phyloP scores from a whole-genome alignment of 1,140 invertebrate genomes.

The Drosophila nigromelanica region DNA sequence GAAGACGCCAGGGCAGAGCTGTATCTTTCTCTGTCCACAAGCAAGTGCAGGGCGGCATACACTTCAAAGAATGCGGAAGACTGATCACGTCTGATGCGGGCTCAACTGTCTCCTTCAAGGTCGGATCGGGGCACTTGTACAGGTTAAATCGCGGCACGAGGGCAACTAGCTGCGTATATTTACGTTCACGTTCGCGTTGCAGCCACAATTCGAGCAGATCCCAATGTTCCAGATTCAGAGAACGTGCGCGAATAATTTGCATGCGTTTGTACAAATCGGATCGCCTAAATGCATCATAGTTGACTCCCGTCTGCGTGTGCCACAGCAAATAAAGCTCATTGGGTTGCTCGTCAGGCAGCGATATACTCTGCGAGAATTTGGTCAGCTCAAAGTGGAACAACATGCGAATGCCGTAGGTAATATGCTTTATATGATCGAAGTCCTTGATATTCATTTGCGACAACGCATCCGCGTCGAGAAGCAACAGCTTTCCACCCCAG shows the following conservation, averaged over 20 bases:
- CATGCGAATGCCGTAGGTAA: constrained; percentile 63
- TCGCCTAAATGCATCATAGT: constrained; percentile 50
- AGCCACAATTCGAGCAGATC: constrained; percentile 60
- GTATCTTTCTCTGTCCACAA: constrained; percentile 45
- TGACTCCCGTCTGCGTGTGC: constrained; percentile 61
- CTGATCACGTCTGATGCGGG: fast-evolving
- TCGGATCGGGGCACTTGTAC: constrained; percentile 23
- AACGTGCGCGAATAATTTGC: constrained; percentile 52
- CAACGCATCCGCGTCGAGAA: constrained; percentile 64
- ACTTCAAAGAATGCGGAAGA: background rate
- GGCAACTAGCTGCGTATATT: constrained; percentile 37
- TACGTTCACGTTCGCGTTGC: constrained; percentile 48
- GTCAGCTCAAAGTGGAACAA: constrained; percentile 69
- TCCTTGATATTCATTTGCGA: constrained; percentile 70
- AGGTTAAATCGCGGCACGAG: constrained; percentile 15
- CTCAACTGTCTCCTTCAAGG: background rate
- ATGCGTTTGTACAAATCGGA: constrained; percentile 62
- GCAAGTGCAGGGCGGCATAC: constrained; percentile 68
- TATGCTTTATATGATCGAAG: constrained; percentile 67
- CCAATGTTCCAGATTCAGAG: constrained; percentile 58
- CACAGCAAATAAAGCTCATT: constrained; percentile 65
- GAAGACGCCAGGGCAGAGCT: constrained; percentile 46
- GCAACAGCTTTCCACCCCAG: constrained; percentile 56
- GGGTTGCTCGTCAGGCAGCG: constrained; percentile 60
- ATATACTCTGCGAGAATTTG: constrained; percentile 58